Base-by-base conservation (phyloP, 2,888 invertebrate genomes). In the Monoplex corrugatus region DNA sequence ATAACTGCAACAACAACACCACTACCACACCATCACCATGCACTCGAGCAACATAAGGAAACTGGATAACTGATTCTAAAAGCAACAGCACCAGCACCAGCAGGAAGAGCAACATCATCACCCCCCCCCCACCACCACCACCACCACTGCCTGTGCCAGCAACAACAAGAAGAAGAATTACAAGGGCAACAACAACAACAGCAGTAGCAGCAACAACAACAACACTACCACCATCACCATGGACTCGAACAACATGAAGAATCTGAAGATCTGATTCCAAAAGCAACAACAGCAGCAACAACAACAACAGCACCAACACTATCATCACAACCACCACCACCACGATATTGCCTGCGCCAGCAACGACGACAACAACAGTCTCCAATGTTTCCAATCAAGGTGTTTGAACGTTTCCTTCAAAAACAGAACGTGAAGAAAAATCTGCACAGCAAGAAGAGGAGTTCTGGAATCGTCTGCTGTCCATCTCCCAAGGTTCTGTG, bases 351-450 rank as follows among this genome's bases (percentile, higher is more conserved):
- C 32, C 38, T 8, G 5, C 8, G 13, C 75, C n/a, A 6, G 8
- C 38, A 13, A n/a, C 35, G 3, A 10, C 8, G 5, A 28, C 23
- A 28, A 80, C 43, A 6, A 80, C 43, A 28, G 3, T 23, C 10
- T n/a, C 83, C 83, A 83, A 83, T 83, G 83, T 83, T 83, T 83
- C 83, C 83, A 3, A 28, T 83, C 35, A 83, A 40, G 45, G 50
- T 83, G 50, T 83, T 45, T 50, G 45, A 50, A 50, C 45, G 83
- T 3, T 50, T 83, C 35, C 50, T 83, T 19, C 83, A 50, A 13
- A 83, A 43, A 35, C 83, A 83, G 40, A 83, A 16, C 83, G 50
- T 38, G 5, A 83, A 83, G 50, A 45, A 83, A 35, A 35, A 32
- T 32, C 23, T 83, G 28, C 43, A 32, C 13, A 32, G 40, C 1